Base-by-base conservation (phyloP, 2,888 invertebrate genomes). In the Sphecodes monilicornis region DNA sequence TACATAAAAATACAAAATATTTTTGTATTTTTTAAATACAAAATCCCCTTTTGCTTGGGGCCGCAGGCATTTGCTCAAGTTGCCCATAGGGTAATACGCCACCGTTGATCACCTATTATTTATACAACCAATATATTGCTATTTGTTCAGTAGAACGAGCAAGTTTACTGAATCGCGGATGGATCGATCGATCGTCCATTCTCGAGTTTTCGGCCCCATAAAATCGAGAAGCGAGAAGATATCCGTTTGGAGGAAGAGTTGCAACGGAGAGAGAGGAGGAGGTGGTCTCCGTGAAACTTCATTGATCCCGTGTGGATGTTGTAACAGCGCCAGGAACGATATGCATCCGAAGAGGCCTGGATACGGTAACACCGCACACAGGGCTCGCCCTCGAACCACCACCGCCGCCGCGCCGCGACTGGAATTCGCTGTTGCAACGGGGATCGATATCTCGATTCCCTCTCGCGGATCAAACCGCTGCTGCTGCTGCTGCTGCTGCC, bases 361-460 rank as follows among this genome's bases (percentile, higher is more conserved):
- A 18, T n/a, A 26, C 73, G 50, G 77, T 69, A 72, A 76, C 74
- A 57, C 2, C 50, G 8, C 22, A 41, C 78, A 60, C 3, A 32
- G 39, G 39, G 71, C 74, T 74, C 83, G 82, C 73, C 76, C 68
- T 82, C 76, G 79, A 80, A 74, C 69, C 64, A 57, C 73, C 71
- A 11, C 29, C 57, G 3, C 22, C 32, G 22, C 18, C 64, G 26
- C 18, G 26, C 18, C 32, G 80, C 36, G 0, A 29, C 76, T 76
- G 86, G 88, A 89, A 89, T 89, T 89, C 84, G 84, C 85, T 87
- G 87, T 88, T 89, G 91, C 90, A 90, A 91, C 81, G 90, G 32
- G 64, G 84, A 87, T 88, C 90, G 85, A 90, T 88, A 86, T 88
- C 88, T 89, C 87, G 87, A 89, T 89, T 84, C 85, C 81, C 88